Conservation (phyloP, 2,113 vertebrate genomes). For the Catharus fuscescens region DNA sequence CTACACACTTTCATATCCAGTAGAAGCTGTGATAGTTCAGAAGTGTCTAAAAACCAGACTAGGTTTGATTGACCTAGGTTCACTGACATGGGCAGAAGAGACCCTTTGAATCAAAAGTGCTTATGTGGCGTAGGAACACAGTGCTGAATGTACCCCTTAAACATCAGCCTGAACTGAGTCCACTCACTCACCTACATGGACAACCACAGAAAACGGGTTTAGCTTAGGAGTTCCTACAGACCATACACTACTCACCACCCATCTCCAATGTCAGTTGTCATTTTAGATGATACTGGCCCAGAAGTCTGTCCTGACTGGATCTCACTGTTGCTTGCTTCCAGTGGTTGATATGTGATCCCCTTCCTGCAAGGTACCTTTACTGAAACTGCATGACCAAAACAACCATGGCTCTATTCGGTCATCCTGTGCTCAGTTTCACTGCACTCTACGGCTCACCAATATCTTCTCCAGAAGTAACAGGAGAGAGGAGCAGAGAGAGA, state of each 20-base stretch:
- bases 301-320: neutral
- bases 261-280: neutral
- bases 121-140: neutral
- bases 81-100: neutral
- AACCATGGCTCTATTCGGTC: neutral
- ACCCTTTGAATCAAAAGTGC: neutral
- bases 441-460: neutral
- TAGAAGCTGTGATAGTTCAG: neutral
- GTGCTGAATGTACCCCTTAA: neutral
- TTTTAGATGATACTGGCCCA: neutral
- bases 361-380: neutral
- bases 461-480: neutral
- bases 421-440: neutral
- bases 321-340: neutral
- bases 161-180: neutral
- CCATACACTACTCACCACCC: neutral
- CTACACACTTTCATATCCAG: neutral
- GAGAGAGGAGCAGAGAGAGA: neutral
- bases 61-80: neutral
- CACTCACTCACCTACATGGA: neutral
- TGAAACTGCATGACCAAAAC: rapidly evolving
- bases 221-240: neutral
- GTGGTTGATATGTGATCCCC: neutral
- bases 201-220: neutral
- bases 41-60: neutral